Evolutionary conservation across 2,797 vertebrate genomes (phyloP).

Genomic region (Arnoldichthys spilopterus): DNA sequence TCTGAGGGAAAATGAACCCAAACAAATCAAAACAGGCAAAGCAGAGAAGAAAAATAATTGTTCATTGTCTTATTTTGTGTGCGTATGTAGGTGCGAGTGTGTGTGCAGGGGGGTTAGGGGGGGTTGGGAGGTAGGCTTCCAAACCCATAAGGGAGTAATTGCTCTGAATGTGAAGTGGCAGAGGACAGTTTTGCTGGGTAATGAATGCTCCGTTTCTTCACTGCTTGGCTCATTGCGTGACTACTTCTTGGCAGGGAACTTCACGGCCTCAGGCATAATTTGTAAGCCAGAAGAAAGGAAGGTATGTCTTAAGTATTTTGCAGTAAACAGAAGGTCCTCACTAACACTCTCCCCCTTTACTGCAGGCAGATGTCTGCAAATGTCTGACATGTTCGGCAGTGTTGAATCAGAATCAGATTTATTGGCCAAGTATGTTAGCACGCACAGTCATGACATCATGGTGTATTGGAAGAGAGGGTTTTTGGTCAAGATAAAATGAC

Average conservation of each 20-base stretch:
- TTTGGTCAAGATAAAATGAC: slow-evolving; percentile 6
- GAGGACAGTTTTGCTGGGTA: slow-evolving; percentile 52
- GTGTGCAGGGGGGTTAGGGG: not conserved
- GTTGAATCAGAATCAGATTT: no score
- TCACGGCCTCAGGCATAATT: slow-evolving; percentile 65
- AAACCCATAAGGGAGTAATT: slow-evolving; percentile 53
- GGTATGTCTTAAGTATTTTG: slow-evolving; percentile 71
- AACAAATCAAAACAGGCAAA: slow-evolving; percentile 48
- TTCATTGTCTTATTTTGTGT: not conserved
- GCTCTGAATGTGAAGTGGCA: slow-evolving; percentile 49
- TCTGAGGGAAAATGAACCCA: slow-evolving; percentile 1
- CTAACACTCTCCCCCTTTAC: slow-evolving; percentile 16
- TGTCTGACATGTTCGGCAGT: slow-evolving; percentile 1
- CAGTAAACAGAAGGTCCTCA: slow-evolving; percentile 64
- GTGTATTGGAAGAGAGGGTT: no score
- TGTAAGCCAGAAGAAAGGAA: slow-evolving; percentile 75
- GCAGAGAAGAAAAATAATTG: slow-evolving; percentile 11
- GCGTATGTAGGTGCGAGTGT: no score
- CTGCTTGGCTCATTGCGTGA: slow-evolving; percentile 68
- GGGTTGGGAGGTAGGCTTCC: slow-evolving; percentile 12
- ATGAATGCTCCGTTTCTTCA: slow-evolving; percentile 55
- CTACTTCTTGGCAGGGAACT: slow-evolving; percentile 67
- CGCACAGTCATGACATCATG: no score
- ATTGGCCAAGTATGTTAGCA: no score
- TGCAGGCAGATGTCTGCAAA: slow-evolving; percentile 48